Conservation (phyloP, 2,888 invertebrate species). For the Creontiades dilutus region DNA sequence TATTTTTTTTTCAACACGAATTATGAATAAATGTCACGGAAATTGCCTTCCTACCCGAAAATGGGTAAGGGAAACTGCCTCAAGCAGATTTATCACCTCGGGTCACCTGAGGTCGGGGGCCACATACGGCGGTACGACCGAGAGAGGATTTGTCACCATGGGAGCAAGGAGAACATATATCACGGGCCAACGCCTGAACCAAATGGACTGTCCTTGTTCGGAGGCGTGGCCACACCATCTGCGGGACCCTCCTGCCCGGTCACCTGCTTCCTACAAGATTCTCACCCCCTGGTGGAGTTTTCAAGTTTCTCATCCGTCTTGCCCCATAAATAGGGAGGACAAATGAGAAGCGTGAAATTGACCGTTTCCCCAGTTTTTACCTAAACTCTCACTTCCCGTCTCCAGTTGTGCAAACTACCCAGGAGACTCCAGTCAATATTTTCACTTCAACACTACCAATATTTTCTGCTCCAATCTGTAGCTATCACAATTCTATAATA, state of each 20-base stretch:
- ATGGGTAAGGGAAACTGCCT: neutral
- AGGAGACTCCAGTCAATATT: too few species aligned
- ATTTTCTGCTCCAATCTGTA: too few species aligned
- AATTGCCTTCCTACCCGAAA: neutral
- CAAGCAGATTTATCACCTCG: neutral
- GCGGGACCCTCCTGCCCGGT: neutral
- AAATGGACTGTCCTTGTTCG: constrained; percentile 55
- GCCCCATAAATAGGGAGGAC: constrained; percentile 15
- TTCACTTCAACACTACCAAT: too few species aligned
- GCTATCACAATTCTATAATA: too few species aligned
- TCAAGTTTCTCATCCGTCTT: constrained; percentile 26
- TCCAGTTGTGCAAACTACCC: too few species aligned
- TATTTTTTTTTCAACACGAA: too few species aligned
- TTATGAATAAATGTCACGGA: neutral
- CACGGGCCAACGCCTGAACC: constrained; percentile 23
- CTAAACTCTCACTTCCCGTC: neutral
- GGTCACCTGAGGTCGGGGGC: constrained; percentile 48
- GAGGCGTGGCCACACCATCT: constrained; percentile 44
- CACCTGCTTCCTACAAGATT: constrained; percentile 54
- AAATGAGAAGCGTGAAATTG: constrained; percentile 26
- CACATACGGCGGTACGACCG: constrained; percentile 40
- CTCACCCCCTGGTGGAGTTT: neutral
- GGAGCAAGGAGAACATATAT: constrained; percentile 41
- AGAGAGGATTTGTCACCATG: constrained; percentile 46
- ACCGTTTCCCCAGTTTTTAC: constrained; percentile 13